Percentiles rank a stretch among this genome's conserved stretches.
Conservation (phyloP, 92 coral and sea anemone species). For the Desmophyllum pertusum region DNA sequence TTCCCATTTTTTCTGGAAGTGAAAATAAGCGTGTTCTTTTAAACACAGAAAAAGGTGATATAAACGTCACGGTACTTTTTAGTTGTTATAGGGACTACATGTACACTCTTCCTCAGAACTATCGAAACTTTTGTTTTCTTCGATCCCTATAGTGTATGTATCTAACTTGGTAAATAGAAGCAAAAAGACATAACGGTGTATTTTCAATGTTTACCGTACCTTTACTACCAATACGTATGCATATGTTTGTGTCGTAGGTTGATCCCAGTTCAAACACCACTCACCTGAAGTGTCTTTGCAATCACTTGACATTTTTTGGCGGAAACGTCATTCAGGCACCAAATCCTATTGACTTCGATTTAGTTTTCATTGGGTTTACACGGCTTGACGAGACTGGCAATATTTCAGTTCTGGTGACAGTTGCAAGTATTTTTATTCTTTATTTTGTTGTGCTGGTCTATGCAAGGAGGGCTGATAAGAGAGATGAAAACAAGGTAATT, state of each 20-base stretch:
- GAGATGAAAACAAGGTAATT: conserved; percentile 49
- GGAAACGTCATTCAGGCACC: conserved; percentile 45
- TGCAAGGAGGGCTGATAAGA: conserved; percentile 52
- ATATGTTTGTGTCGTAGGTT: neutral
- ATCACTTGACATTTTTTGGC: conserved; percentile 48
- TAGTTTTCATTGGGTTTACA: conserved; percentile 32
- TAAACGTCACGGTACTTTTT: too few species aligned
- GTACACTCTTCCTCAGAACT: too few species aligned
- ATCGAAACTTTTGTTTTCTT: too few species aligned
- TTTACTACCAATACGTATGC: too few species aligned
- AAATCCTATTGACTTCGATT: conserved; percentile 50
- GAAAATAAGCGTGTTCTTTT: too few species aligned
- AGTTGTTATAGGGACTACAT: too few species aligned
- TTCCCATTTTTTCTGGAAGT: too few species aligned
- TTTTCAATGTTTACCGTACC: too few species aligned
- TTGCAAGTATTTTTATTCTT: conserved; percentile 25
- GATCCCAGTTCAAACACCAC: conserved; percentile 17
- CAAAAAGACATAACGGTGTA: too few species aligned
- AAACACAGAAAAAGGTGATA: too few species aligned
- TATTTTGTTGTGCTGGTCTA: conserved; percentile 39
- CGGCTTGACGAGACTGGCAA: conserved; percentile 40
- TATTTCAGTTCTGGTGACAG: conserved; percentile 46
- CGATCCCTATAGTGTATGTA: too few species aligned
- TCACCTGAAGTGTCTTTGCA: conserved; percentile 30
- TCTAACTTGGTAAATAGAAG: too few species aligned